Conservation (phyloP, 2,797 vertebrate species). For the Darevskia nairensis region DNA sequence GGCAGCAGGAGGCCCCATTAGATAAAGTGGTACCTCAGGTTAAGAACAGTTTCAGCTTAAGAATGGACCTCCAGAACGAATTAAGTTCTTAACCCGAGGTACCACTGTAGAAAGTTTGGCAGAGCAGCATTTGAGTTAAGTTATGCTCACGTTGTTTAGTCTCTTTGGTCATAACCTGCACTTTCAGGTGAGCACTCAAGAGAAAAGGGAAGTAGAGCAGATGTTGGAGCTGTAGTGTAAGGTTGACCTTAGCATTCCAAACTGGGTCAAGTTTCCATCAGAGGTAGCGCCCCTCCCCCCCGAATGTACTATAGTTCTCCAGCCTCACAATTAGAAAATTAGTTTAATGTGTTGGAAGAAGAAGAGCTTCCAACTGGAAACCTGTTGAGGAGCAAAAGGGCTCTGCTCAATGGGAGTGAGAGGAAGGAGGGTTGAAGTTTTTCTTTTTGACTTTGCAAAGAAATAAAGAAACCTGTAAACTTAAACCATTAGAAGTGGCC, state of each 20-base stretch:
- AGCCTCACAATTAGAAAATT: background rate
- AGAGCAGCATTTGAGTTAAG: background rate
- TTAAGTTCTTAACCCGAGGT: too few relatives aligned
- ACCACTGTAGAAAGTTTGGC: background rate
- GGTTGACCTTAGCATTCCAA: background rate
- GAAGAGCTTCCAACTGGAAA: background rate
- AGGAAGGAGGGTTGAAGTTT: background rate
- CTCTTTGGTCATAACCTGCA: background rate
- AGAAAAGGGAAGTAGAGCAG: background rate
- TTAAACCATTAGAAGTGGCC: constrained; percentile 65
- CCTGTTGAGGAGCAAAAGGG: background rate
- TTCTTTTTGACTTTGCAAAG: constrained; percentile 35
- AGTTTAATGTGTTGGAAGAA: background rate
- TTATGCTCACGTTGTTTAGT: background rate
- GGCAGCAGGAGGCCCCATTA: too few relatives aligned
- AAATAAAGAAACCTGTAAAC: constrained; percentile 51
- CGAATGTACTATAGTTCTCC: background rate
- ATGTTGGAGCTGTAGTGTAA: background rate
- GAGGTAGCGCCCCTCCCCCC: too few relatives aligned
- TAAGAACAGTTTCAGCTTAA: too few relatives aligned
- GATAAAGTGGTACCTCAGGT: too few relatives aligned
- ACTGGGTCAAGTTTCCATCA: background rate
- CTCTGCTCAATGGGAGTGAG: background rate
- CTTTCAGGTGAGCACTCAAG: background rate
- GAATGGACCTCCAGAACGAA: too few relatives aligned